These are phyloP conservation scores for Melanerpes formicivorus DNA, from an alignment of 2,113 vertebrate genomes.

Conservation along the genomic window DNA sequence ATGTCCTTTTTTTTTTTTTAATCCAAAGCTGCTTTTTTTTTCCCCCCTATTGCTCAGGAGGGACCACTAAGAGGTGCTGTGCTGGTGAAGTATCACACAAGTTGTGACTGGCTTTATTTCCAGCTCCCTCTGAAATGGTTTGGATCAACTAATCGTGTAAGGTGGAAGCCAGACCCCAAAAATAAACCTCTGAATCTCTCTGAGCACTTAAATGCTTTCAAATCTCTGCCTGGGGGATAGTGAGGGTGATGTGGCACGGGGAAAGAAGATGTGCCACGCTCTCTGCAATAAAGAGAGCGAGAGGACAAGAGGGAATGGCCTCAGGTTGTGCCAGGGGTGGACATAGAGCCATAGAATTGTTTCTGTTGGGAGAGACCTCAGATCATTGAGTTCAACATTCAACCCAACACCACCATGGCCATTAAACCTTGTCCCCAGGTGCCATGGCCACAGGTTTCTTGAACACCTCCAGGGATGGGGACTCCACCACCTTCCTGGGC, in stretches of 20 bases:
- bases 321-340: too few relatives aligned
- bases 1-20: not conserved
- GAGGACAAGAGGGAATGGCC: too few relatives aligned
- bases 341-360: too few relatives aligned
- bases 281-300: too few relatives aligned
- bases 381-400: too few relatives aligned
- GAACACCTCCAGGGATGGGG: not conserved
- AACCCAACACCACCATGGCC: not conserved
- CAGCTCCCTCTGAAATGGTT: not conserved
- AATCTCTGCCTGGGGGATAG: rapidly evolving
- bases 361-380: too few relatives aligned
- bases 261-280: not conserved
- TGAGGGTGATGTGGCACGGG: not conserved
- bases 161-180: not conserved
- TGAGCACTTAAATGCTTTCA: not conserved
- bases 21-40: not conserved
- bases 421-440: not conserved
- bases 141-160: not conserved
- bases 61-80: not conserved
- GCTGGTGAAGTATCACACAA: rapidly evolving
- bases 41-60: not conserved
- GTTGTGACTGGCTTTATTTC: not conserved
- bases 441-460: not conserved
- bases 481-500: not conserved
- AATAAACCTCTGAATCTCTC: not conserved